A percentile compares a stretch with the other conserved stretches of the same genome.
These are phyloP conservation scores for Lamprotornis superbus DNA, from an alignment of 2,113 vertebrate species.

Conservation along the genomic window DNA sequence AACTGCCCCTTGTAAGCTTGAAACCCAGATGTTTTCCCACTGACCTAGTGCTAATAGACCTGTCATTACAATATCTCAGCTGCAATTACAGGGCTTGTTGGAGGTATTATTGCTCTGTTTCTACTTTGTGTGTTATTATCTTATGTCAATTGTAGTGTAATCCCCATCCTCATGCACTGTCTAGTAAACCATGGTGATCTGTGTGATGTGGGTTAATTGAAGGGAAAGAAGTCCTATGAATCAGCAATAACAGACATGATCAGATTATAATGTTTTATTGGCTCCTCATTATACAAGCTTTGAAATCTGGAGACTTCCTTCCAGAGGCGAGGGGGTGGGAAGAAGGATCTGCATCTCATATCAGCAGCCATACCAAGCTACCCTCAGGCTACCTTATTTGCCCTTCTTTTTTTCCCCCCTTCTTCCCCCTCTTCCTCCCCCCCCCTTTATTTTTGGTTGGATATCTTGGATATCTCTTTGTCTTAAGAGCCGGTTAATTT, in stretches of 20 bases:
- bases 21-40: background rate
- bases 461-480: background rate
- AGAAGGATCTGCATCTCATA: background rate
- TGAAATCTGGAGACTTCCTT: slow-evolving; percentile 1
- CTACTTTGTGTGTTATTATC: background rate
- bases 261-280: background rate
- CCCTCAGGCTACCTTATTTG: background rate
- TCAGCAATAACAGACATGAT: background rate
- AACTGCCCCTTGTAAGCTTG: background rate
- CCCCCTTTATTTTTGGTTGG: background rate
- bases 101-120: background rate
- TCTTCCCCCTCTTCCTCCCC: too few species aligned
- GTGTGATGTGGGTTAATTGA: slow-evolving; percentile 1
- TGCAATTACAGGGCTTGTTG: background rate
- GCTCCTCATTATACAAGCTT: background rate
- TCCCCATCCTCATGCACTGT: background rate
- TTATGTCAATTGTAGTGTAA: background rate
- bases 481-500: background rate
- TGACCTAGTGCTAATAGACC: background rate
- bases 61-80: background rate
- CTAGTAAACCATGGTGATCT: background rate
- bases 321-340: background rate
- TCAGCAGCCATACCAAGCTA: background rate
- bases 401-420: background rate
- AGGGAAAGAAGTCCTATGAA: slow-evolving; percentile 5